phyloP scores from a whole-genome alignment of 2,888 invertebrate genomes.

The Tenthredo mesomela region DNA sequence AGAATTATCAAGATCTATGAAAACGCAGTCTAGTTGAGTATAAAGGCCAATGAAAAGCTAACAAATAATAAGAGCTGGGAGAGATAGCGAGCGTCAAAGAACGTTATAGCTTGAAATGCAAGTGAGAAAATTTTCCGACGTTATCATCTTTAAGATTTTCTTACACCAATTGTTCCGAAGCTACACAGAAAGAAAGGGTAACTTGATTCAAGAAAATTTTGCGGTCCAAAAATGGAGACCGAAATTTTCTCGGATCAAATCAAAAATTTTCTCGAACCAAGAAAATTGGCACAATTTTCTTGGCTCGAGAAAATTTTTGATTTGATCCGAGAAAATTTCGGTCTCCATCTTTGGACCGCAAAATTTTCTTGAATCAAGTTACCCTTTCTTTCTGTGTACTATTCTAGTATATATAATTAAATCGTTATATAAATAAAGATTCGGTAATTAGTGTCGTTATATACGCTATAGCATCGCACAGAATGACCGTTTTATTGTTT shows the following conservation, averaged over 20 bases:
- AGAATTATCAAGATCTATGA: slow-evolving; percentile 4
- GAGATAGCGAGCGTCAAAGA: background rate
- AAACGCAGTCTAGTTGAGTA: background rate
- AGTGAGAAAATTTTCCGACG: slow-evolving; percentile 6
- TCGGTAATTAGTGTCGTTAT: slow-evolving; percentile 6
- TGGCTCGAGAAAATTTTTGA: too few species aligned
- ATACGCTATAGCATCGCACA: too few species aligned
- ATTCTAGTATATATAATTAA: background rate
- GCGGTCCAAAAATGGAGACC: too few species aligned
- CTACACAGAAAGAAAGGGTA: too few species aligned
- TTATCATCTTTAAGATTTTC: background rate
- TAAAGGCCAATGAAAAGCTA: slow-evolving; percentile 9
- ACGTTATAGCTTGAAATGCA: background rate
- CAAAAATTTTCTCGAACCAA: too few species aligned
- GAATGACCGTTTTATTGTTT: slow-evolving; percentile 1
- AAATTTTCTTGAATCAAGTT: too few species aligned
- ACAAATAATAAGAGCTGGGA: background rate
- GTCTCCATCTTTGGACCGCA: too few species aligned
- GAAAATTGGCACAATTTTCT: too few species aligned
- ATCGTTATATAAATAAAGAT: slow-evolving; percentile 1
- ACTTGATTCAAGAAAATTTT: too few species aligned
- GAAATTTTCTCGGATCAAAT: too few species aligned
- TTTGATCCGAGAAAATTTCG: too few species aligned
- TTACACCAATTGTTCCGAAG: background rate
- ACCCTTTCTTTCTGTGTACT: too few species aligned